Conservation (phyloP, 2,888 invertebrate species). For the Rhamnusium bicolor region DNA sequence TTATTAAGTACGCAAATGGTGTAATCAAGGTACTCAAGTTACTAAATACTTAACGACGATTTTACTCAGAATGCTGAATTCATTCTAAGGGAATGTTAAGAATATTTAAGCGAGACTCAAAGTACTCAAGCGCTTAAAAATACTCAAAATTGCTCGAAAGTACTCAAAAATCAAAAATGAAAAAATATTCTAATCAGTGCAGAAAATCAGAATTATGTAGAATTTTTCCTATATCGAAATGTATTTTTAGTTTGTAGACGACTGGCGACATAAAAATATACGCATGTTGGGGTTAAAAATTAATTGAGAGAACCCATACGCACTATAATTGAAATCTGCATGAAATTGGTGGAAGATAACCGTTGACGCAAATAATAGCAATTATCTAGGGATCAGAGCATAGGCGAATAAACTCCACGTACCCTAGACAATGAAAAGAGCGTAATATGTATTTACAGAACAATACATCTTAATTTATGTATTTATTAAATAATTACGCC, state of each 20-base stretch:
- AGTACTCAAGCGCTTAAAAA: too few species aligned
- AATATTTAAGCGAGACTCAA: too few species aligned
- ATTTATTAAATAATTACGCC: not conserved
- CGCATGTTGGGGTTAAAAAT: constrained; percentile 4
- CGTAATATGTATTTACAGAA: not conserved
- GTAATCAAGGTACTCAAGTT: too few species aligned
- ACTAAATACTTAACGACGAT: too few species aligned
- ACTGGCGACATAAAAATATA: not conserved
- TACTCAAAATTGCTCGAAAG: too few species aligned
- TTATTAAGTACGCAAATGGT: too few species aligned
- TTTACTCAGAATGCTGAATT: too few species aligned
- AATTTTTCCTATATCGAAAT: too few species aligned
- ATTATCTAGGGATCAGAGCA: constrained; percentile 5
- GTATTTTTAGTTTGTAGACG: constrained; percentile 12
- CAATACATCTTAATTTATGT: not conserved
- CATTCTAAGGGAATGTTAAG: too few species aligned
- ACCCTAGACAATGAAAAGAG: not conserved
- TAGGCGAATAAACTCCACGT: not conserved
- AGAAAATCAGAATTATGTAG: too few species aligned
- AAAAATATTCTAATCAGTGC: too few species aligned
- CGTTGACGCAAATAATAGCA: constrained; percentile 20
- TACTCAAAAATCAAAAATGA: too few species aligned
- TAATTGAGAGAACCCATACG: constrained; percentile 24
- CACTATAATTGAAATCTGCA: constrained; percentile 13
- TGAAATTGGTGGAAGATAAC: constrained; percentile 24